phyloP scores from a whole-genome alignment of 2,888 invertebrate species.

The Drosophila anomalipes region DNA sequence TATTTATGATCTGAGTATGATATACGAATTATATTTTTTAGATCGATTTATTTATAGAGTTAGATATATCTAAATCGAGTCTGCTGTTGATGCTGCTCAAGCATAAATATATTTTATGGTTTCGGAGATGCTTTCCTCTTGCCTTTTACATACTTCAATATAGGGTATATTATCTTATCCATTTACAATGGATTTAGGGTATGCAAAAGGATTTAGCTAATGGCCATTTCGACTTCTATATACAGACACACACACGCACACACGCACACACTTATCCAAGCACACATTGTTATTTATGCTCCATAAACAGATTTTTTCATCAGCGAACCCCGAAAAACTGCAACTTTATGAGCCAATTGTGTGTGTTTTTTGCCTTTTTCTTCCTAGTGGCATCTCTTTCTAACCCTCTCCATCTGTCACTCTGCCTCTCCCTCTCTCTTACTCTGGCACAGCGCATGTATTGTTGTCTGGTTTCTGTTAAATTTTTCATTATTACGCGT shows the following conservation, averaged over 20 bases:
- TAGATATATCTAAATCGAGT: background rate
- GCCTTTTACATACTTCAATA: background rate
- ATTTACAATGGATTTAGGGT: background rate
- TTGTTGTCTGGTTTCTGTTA: slow-evolving; percentile 44
- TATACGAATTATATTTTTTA: background rate
- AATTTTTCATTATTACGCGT: slow-evolving; percentile 66
- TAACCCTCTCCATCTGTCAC: background rate
- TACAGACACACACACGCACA: slow-evolving; percentile 35
- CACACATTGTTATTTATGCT: slow-evolving; percentile 65
- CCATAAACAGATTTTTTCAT: slow-evolving; percentile 47
- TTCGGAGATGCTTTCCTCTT: background rate
- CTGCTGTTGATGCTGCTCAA: background rate
- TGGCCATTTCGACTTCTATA: slow-evolving; percentile 26
- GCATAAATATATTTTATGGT: background rate
- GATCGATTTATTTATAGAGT: background rate
- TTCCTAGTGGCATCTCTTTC: background rate
- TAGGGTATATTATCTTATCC: background rate
- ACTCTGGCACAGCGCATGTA: slow-evolving; percentile 1
- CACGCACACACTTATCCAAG: background rate
- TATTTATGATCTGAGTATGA: too few species aligned
- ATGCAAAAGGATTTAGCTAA: slow-evolving; percentile 49
- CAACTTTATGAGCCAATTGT: slow-evolving; percentile 39
- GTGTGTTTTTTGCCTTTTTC: background rate
- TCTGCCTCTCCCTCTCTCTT: background rate
- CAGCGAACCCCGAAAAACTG: slow-evolving; percentile 35